These are phyloP conservation scores for Opisthograptis luteolata DNA, from an alignment of 2,888 invertebrate genomes.

Conservation along the genomic window DNA sequence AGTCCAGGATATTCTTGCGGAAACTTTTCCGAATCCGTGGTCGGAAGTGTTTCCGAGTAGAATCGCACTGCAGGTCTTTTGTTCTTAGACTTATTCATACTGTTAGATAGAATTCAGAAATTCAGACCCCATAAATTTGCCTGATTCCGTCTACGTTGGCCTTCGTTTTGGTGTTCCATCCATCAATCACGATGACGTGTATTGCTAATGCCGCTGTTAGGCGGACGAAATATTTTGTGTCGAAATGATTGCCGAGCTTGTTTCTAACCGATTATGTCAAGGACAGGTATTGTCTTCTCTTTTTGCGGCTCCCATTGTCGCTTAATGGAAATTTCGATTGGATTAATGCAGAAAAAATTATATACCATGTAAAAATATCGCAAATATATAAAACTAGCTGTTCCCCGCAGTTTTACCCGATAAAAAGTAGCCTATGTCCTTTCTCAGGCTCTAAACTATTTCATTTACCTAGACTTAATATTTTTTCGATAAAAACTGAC, in stretches of 20 bases:
- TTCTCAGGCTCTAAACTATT: too few relatives aligned
- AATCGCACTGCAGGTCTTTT: background rate
- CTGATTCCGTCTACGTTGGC: conserved; percentile 25
- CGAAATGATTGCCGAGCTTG: conserved; percentile 37
- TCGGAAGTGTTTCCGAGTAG: too few relatives aligned
- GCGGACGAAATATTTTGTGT: conserved; percentile 41
- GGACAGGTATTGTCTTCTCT: conserved; percentile 36
- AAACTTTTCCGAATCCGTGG: too few relatives aligned
- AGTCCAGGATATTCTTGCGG: too few relatives aligned
- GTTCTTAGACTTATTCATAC: background rate
- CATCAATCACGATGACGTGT: conserved; percentile 43
- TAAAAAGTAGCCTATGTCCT: too few relatives aligned
- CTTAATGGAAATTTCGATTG: too few relatives aligned
- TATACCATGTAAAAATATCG: too few relatives aligned
- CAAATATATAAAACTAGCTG: too few relatives aligned
- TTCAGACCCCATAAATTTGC: conserved; percentile 21
- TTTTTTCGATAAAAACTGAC: too few relatives aligned
- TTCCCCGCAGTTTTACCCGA: too few relatives aligned
- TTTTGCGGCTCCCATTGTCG: conserved; percentile 29
- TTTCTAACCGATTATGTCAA: conserved; percentile 38
- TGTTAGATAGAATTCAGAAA: background rate
- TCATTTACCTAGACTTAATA: too few relatives aligned
- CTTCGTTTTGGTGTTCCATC: conserved; percentile 32
- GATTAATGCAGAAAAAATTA: too few relatives aligned
- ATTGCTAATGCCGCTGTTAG: conserved; percentile 37